Conservation (phyloP, 1,140 invertebrate species). For the Pseudomyrmex dendroicus region DNA sequence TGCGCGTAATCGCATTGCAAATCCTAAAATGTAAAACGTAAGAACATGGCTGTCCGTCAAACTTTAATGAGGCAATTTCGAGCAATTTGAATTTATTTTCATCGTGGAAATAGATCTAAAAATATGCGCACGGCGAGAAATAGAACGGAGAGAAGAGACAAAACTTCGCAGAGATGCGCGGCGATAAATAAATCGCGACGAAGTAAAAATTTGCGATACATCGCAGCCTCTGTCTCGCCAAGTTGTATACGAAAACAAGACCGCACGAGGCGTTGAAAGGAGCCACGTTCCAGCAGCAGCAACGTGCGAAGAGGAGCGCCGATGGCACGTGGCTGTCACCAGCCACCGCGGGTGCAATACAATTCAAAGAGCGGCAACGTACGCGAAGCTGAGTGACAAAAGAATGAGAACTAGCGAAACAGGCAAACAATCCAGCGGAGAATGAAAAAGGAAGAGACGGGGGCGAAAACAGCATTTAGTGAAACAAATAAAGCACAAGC, state of each 20-base stretch:
- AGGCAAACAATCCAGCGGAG: slow-evolving; percentile 21
- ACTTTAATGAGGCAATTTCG: background rate
- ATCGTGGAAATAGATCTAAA: background rate
- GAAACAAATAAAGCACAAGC: slow-evolving; percentile 36
- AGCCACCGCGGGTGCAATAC: slow-evolving; percentile 52
- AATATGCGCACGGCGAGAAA: background rate
- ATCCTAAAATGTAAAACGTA: slow-evolving; percentile 22
- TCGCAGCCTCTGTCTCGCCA: no score
- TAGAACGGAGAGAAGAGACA: background rate
- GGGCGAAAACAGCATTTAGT: slow-evolving; percentile 30
- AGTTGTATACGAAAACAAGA: no score
- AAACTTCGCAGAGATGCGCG: no score
- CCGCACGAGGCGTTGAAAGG: slow-evolving; percentile 54
- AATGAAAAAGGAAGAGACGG: slow-evolving; percentile 60
- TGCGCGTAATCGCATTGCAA: background rate
- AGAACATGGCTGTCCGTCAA: slow-evolving; percentile 3
- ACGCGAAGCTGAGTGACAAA: slow-evolving; percentile 26
- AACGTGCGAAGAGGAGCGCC: slow-evolving; percentile 59
- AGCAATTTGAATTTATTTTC: background rate
- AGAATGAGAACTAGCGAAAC: slow-evolving; percentile 16
- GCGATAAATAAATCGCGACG: background rate
- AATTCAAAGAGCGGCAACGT: slow-evolving; percentile 57
- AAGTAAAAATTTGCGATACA: background rate
- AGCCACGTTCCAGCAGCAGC: slow-evolving; percentile 42
- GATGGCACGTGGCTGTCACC: slow-evolving; percentile 71